Evolutionary conservation across 2,797 vertebrate genomes (phyloP).

Genomic region (Clarias pachynema): DNA sequence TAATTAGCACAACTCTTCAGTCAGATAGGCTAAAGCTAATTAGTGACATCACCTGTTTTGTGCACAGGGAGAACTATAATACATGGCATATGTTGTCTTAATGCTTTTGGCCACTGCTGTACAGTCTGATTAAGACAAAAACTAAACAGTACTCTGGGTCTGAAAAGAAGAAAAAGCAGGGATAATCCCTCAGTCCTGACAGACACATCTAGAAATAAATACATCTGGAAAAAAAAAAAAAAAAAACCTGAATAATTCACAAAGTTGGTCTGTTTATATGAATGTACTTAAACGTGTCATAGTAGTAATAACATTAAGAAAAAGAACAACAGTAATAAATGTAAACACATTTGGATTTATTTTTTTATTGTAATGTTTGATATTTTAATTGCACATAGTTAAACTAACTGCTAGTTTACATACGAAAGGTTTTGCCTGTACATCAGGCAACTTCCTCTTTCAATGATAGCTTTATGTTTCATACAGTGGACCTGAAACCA

Average conservation of each 20-base stretch:
- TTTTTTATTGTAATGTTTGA: background rate
- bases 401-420: background rate
- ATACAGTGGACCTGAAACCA: too few relatives aligned
- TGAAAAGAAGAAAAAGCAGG: background rate
- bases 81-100: constrained; percentile 61
- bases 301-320: background rate
- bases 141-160: background rate
- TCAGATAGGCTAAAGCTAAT: too few relatives aligned
- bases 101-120: too few relatives aligned
- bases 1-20: too few relatives aligned
- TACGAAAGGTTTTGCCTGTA: too few relatives aligned
- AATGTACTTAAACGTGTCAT: background rate
- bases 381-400: background rate
- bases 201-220: background rate
- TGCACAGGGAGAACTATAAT: too few relatives aligned
- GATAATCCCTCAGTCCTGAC: background rate
- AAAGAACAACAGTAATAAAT: background rate
- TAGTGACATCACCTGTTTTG: too few relatives aligned
- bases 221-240: background rate
- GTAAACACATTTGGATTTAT: background rate
- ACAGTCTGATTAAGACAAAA: background rate
- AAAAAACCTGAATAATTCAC: background rate
- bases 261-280: background rate
- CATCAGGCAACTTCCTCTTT: too few relatives aligned
- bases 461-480: too few relatives aligned